phyloP scores from a whole-genome alignment of 2,113 vertebrate genomes.

The Strix aluco region DNA sequence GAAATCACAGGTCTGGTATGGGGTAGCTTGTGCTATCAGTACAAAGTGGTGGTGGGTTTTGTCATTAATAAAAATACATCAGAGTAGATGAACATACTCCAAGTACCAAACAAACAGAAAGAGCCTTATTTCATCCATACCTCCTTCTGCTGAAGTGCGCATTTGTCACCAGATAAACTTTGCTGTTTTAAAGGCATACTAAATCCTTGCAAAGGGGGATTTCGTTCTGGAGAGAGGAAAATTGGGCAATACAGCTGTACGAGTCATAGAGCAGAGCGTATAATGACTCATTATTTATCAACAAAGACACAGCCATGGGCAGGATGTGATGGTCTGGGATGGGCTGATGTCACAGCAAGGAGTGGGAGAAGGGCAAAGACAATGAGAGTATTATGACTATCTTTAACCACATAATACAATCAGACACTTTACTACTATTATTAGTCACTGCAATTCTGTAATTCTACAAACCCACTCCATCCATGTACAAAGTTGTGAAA shows the following conservation, averaged over 20 bases:
- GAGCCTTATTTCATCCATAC: background rate
- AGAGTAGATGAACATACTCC: background rate
- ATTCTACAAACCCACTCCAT: background rate
- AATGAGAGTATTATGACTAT: conserved; percentile 45
- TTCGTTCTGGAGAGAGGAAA: background rate
- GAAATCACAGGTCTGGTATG: background rate
- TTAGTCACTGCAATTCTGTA: conserved; percentile 22
- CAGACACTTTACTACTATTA: conserved; percentile 31
- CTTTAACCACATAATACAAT: conserved; percentile 34
- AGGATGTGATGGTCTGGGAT: conserved; percentile 51
- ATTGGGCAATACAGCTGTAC: conserved; percentile 13
- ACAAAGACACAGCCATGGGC: conserved; percentile 50
- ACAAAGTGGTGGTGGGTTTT: background rate
- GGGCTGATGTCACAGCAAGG: conserved; percentile 51
- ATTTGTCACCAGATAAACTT: background rate
- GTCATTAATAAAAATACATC: background rate
- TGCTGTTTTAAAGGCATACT: background rate
- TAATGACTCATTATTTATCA: conserved; percentile 65
- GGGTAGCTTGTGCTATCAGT: background rate
- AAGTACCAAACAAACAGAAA: background rate
- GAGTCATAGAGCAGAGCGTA: background rate
- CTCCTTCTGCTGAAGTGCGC: background rate
- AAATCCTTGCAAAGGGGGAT: background rate
- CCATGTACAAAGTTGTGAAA: background rate
- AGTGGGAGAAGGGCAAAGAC: conserved; percentile 35